These are phyloP conservation scores for Gila robusta DNA, from an alignment of 2,797 vertebrate genomes.

Conservation along the genomic window DNA sequence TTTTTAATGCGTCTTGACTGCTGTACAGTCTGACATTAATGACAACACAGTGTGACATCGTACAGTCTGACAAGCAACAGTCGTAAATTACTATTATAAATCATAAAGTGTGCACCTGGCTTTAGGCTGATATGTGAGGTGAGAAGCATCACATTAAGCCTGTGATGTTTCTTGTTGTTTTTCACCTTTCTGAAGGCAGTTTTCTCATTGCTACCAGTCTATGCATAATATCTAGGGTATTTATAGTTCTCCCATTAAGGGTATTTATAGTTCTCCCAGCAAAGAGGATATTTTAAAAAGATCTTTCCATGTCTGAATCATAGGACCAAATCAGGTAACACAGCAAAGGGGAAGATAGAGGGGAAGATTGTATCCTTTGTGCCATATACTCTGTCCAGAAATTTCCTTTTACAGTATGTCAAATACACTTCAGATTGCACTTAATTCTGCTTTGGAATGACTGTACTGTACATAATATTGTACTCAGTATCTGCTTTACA, in stretches of 20 bases:
- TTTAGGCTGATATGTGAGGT: neutral
- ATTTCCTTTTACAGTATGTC: neutral
- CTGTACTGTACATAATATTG: neutral
- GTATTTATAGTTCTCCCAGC: slow-evolving; percentile 16
- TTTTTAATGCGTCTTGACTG: neutral
- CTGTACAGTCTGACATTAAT: neutral
- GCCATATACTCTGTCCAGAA: neutral
- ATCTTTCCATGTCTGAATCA: slow-evolving; percentile 13
- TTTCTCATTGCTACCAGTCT: slow-evolving; percentile 6
- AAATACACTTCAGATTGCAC: neutral
- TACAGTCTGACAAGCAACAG: neutral
- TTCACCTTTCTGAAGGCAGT: neutral
- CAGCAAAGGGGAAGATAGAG: neutral
- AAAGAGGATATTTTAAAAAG: slow-evolving; percentile 8
- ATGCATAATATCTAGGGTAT: neutral
- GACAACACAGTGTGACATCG: neutral
- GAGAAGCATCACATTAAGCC: neutral
- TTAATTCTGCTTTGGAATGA: neutral
- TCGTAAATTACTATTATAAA: neutral
- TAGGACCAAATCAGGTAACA: slow-evolving; percentile 5
- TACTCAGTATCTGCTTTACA: neutral
- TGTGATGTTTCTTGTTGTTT: slow-evolving; percentile 17
- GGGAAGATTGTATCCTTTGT: neutral
- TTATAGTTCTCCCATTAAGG: slow-evolving; percentile 12
- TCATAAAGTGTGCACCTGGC: neutral